A percentile compares a stretch with the other conserved stretches of the same genome.
phyloP scores from a whole-genome alignment of 53 echinoderm and acorn worm genomes.

The Echinarachnius parma region DNA sequence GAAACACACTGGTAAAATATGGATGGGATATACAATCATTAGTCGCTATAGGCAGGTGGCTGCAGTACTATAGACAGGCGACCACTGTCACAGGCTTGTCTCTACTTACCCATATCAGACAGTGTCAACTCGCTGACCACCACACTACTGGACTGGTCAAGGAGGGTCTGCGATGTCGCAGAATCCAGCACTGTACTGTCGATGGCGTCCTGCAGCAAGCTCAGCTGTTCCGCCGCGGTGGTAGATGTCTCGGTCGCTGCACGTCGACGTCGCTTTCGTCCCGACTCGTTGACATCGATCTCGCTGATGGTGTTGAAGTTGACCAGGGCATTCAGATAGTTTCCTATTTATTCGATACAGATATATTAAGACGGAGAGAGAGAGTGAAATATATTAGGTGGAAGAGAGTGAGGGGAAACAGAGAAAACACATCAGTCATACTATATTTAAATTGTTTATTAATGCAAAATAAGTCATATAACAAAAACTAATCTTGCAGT shows the following conservation, averaged over 20 bases:
- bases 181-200: conserved; percentile 49
- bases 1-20: too few relatives aligned
- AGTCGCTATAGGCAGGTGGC: too few relatives aligned
- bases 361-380: not conserved
- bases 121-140: conserved; percentile 31
- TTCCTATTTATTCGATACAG: conserved; percentile 33
- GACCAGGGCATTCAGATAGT: conserved; percentile 51
- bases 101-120: conserved; percentile 61
- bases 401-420: not conserved
- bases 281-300: not conserved
- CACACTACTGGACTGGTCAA: conserved; percentile 39
- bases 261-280: conserved; percentile 11
- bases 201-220: conserved; percentile 31
- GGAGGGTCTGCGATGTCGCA: conserved; percentile 43
- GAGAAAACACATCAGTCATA: too few relatives aligned
- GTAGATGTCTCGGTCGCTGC: conserved; percentile 27
- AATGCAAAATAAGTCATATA: too few relatives aligned
- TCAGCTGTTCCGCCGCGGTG: conserved; percentile 34
- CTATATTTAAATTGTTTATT: too few relatives aligned
- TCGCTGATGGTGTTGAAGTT: conserved; percentile 57
- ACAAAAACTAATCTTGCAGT: too few relatives aligned
- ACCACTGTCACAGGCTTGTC: too few relatives aligned
- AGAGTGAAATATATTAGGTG: not conserved
- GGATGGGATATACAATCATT: too few relatives aligned
- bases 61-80: too few relatives aligned